Evolutionary conservation across 2,888 invertebrate genomes (phyloP), one percentile per base, ranked within the genome.

Genomic region (Limnephilus lunatus): DNA sequence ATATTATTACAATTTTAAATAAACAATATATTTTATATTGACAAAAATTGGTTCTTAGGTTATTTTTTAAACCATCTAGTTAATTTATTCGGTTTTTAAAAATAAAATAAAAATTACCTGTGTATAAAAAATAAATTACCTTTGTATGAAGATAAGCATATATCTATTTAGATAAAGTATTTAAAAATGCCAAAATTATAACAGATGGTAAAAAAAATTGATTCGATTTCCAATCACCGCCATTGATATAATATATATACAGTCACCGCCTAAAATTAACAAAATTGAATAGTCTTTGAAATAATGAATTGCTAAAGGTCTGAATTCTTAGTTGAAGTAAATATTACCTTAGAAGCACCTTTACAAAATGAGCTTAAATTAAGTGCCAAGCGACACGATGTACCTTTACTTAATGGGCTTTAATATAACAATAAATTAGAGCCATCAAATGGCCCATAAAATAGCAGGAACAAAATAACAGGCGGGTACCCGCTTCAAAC

Each of bases 381-480:
- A n/a, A 86, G 19, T 25, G 44, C 86, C 86, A 86, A 48, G 68
- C 68, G 68, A 68, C 68, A n/a, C 44, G 44, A 86, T 30, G 44
- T 48, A 44, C 86, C 44, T 86, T 86, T 86, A 44, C 86, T 14
- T 30, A 35, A 44, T 30, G 30, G 86, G 25, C 25, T n/a, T 48
- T 44, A 86, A 86, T 86, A 86, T 30, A 86, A 86, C 86, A 86
- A 86, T 86, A 86, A 48, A 86, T 86, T 86, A 25, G 86, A 12
- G 44, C 44, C 86, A 25, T 86, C 68, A 44, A 86, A 86, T n/a
- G 44, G 86, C 30, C 68, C 25, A 68, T 68, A 68, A 68, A 68
- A 68, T 68, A n/a, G 68, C 68, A 25, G 68, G 68, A 25, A 68
- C 68, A 68, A 68, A 68, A 68, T 68, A n/a, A 68, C n/a, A 68